phyloP scores from a whole-genome alignment of 2,797 vertebrate genomes.

The Epinephelus awoara region DNA sequence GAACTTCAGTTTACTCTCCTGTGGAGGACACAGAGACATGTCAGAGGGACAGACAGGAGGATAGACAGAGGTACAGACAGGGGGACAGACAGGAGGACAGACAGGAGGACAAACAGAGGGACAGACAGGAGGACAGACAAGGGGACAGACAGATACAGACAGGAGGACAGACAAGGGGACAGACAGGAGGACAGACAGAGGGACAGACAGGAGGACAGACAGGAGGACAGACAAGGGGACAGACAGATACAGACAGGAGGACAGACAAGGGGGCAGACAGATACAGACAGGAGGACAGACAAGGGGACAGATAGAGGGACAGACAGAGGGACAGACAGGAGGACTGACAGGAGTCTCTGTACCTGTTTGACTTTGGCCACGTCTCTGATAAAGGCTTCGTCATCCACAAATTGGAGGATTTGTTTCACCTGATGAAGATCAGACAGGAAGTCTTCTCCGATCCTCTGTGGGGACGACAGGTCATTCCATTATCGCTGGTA shows the following conservation, averaged over 20 bases:
- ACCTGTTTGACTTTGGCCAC: conserved; percentile 91
- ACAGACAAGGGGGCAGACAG: background rate
- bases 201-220: background rate
- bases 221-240: background rate
- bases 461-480: conserved; percentile 77
- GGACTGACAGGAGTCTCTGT: too few species aligned
- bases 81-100: background rate
- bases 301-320: too few species aligned
- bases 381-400: conserved; percentile 88
- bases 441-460: conserved; percentile 89
- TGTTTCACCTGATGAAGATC: conserved; percentile 88
- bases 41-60: background rate
- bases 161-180: background rate
- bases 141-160: too few species aligned
- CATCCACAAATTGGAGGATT: conserved; percentile 85
- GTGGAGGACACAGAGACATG: background rate
- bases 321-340: too few species aligned
- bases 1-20: conserved; percentile 94
- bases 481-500: too few species aligned
- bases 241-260: background rate
- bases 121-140: background rate
- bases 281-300: too few species aligned
- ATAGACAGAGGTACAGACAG: too few species aligned
- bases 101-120: background rate
- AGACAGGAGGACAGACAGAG: too few species aligned